Evolutionary conservation across 1,140 invertebrate species (phyloP).

Genomic region (Centruroides vittatus): DNA sequence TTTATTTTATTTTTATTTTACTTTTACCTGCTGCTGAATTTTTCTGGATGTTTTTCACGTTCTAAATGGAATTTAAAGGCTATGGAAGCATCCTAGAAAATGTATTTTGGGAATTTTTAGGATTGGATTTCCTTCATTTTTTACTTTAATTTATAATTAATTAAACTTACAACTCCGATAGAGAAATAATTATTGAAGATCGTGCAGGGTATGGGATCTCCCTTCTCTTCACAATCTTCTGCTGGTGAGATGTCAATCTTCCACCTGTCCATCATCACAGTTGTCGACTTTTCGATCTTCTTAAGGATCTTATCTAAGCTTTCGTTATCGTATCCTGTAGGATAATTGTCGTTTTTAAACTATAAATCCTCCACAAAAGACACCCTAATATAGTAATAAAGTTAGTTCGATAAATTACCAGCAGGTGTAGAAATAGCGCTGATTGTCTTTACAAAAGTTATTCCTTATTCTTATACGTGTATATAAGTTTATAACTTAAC

Average conservation of each 20-base stretch:
- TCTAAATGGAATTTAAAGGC: slow-evolving; percentile 94
- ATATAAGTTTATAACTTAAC: no score
- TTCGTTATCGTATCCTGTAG: slow-evolving; percentile 75
- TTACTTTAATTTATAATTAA: no score
- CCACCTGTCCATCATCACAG: slow-evolving; percentile 90
- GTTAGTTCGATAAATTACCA: no score
- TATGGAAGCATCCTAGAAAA: slow-evolving; percentile 75
- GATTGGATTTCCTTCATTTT: slow-evolving; percentile 46
- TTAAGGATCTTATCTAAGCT: slow-evolving; percentile 72
- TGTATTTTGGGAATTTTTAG: slow-evolving; percentile 36
- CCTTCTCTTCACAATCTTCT: slow-evolving; percentile 33
- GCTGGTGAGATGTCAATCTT: slow-evolving; percentile 60
- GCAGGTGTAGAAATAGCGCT: no score
- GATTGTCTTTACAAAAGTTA: no score
- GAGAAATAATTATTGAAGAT: slow-evolving; percentile 98
- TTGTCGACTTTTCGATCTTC: slow-evolving; percentile 58
- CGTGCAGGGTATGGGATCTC: slow-evolving; percentile 74
- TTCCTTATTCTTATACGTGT: no score
- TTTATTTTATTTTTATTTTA: not conserved
- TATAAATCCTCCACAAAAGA: no score
- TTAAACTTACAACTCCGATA: slow-evolving; percentile 65
- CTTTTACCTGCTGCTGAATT: slow-evolving; percentile 67
- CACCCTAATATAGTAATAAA: no score
- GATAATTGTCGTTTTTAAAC: no score
- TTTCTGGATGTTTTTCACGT: slow-evolving; percentile 88